A percentile compares a stretch with the other conserved stretches of the same genome.
These are phyloP conservation scores for Ptychoptera albimana DNA, from an alignment of 2,888 invertebrate species.

Conservation along the genomic window DNA sequence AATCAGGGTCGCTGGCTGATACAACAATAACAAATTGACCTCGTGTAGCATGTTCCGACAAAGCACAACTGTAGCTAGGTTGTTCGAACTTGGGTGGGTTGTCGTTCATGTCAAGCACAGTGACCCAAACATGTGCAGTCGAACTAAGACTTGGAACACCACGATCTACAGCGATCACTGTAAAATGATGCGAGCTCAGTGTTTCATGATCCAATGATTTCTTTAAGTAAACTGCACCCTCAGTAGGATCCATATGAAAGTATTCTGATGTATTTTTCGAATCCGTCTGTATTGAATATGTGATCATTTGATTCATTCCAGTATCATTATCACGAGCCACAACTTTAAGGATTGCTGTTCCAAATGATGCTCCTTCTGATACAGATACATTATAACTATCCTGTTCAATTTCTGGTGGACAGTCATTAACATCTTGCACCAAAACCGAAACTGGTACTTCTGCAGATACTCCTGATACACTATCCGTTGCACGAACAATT, in stretches of 20 bases:
- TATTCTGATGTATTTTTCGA: slow-evolving; percentile 44
- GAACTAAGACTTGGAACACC: slow-evolving; percentile 70
- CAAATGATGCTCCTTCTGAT: slow-evolving; percentile 67
- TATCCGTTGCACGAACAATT: slow-evolving; percentile 77
- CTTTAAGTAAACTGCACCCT: slow-evolving; percentile 61
- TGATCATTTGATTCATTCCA: slow-evolving; percentile 45
- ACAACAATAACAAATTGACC: slow-evolving; percentile 81
- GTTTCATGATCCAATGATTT: slow-evolving; percentile 69
- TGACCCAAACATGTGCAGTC: slow-evolving; percentile 67
- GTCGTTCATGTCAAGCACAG: slow-evolving; percentile 81
- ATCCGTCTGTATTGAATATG: slow-evolving; percentile 52
- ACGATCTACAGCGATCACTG: slow-evolving; percentile 64
- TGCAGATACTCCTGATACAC: slow-evolving; percentile 72
- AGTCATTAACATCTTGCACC: slow-evolving; percentile 80
- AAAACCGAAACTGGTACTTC: slow-evolving; percentile 69
- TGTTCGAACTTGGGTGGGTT: slow-evolving; percentile 77
- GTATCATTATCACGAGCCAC: slow-evolving; percentile 64
- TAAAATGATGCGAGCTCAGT: slow-evolving; percentile 54
- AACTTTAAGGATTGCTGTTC: slow-evolving; percentile 53
- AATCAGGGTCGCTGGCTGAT: slow-evolving; percentile 77
- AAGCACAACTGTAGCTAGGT: slow-evolving; percentile 55
- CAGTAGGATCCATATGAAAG: slow-evolving; percentile 60
- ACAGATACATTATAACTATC: slow-evolving; percentile 67
- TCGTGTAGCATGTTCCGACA: slow-evolving; percentile 67
- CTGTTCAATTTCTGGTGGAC: slow-evolving; percentile 65